Percentiles rank a stretch among this genome's conserved stretches.
phyloP scores from a whole-genome alignment of 2,888 invertebrate species.

The Cyaniris semiargus region DNA sequence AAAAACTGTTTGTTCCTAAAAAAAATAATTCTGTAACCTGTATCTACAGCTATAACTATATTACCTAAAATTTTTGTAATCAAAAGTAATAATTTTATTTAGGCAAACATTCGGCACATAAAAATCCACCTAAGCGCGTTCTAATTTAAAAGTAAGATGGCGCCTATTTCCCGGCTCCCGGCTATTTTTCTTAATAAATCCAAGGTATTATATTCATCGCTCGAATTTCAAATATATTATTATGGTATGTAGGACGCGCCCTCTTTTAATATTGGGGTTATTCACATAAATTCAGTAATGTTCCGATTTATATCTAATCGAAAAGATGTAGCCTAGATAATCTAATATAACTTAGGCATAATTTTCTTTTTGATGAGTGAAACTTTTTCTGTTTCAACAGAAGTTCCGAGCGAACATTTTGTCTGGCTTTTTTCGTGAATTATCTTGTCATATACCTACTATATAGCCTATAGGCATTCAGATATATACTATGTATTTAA shows the following conservation, averaged over 20 bases:
- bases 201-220: background rate
- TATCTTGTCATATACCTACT: background rate
- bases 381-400: background rate
- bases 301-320: slow-evolving; percentile 25
- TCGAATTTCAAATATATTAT: slow-evolving; percentile 2
- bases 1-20: too few species aligned
- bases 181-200: slow-evolving; percentile 9
- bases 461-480: too few species aligned
- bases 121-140: background rate
- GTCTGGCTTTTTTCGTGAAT: background rate
- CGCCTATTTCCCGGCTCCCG: background rate
- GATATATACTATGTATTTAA: too few species aligned
- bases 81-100: background rate
- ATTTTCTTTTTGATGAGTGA: background rate
- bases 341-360: background rate
- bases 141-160: slow-evolving; percentile 18
- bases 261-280: slow-evolving; percentile 29
- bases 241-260: slow-evolving; percentile 16
- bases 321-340: slow-evolving; percentile 23
- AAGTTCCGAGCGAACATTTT: background rate
- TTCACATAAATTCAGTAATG: background rate
- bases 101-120: background rate
- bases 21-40: too few species aligned
- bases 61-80: background rate
- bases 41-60: too few species aligned